Percentiles rank a stretch among this genome's conserved stretches.
phyloP scores from a whole-genome alignment of 2,113 vertebrate genomes.

The Pontoporia blainvillei region DNA sequence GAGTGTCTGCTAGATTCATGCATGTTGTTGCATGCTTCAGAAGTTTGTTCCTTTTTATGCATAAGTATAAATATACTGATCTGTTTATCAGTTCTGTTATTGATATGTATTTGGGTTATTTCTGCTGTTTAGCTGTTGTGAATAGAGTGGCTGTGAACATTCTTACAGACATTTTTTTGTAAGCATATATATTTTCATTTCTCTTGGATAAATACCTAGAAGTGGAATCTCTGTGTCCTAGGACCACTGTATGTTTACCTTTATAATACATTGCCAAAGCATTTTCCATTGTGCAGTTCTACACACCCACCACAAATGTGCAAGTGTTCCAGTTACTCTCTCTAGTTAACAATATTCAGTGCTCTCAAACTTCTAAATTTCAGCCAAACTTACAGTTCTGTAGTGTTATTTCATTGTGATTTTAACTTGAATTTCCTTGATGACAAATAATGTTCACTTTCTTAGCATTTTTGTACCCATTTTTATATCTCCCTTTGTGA shows the following conservation, averaged over 20 bases:
- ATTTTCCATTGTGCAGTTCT: not conserved
- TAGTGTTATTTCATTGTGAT: not conserved
- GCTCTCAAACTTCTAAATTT: not conserved
- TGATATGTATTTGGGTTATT: not conserved
- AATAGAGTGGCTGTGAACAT: not conserved
- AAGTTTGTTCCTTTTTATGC: not conserved
- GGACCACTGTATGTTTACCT: not conserved
- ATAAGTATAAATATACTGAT: not conserved
- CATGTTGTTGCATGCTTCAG: not conserved
- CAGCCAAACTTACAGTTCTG: not conserved
- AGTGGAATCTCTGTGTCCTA: not conserved
- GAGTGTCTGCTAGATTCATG: not conserved
- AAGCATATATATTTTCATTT: not conserved
- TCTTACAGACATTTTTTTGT: not conserved
- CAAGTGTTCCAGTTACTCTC: not conserved
- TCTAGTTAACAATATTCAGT: not conserved
- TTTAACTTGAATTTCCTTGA: not conserved
- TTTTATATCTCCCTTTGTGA: not conserved
- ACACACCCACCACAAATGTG: not conserved
- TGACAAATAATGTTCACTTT: not conserved
- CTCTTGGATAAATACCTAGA: not conserved
- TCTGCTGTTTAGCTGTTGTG: not conserved
- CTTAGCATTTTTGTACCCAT: not conserved
- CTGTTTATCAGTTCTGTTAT: not conserved
- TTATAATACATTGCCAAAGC: not conserved